Conservation (phyloP, 2,113 vertebrate genomes). For the Epinephelus lanceolatus region DNA sequence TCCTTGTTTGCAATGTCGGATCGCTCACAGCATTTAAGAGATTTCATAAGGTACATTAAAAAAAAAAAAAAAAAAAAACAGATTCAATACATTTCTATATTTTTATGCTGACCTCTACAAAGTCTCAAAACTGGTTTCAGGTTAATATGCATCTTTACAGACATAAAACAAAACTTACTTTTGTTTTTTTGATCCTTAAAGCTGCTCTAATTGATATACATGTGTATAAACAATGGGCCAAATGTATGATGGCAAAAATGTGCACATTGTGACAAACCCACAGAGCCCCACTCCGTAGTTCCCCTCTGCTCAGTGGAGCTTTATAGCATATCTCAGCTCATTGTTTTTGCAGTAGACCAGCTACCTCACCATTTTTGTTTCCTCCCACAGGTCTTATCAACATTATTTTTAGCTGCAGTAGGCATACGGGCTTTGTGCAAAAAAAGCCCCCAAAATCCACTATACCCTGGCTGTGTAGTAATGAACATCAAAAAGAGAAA, state of each 20-base stretch:
- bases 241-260: not conserved
- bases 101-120: not conserved
- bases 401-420: not conserved
- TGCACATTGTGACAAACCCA: not conserved
- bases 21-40: not conserved
- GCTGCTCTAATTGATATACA: not conserved
- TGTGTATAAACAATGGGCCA: not conserved
- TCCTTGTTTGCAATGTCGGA: constrained; percentile 22
- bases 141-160: too few species aligned
- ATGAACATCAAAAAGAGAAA: not conserved
- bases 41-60: not conserved
- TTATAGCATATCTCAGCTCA: not conserved
- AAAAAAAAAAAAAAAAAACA: not conserved
- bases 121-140: not conserved
- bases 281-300: too few species aligned
- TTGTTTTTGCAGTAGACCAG: not conserved
- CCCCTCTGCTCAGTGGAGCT: too few species aligned
- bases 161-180: not conserved
- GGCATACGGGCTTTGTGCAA: not conserved
- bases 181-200: not conserved
- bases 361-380: not conserved
- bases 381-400: not conserved
- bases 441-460: not conserved
- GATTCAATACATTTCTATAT: not conserved
- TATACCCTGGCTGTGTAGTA: not conserved